Evolutionary conservation across 2,888 invertebrate species (phyloP), one percentile per base, ranked within the genome.

Genomic region (Caenorhabditis doughertyi): DNA sequence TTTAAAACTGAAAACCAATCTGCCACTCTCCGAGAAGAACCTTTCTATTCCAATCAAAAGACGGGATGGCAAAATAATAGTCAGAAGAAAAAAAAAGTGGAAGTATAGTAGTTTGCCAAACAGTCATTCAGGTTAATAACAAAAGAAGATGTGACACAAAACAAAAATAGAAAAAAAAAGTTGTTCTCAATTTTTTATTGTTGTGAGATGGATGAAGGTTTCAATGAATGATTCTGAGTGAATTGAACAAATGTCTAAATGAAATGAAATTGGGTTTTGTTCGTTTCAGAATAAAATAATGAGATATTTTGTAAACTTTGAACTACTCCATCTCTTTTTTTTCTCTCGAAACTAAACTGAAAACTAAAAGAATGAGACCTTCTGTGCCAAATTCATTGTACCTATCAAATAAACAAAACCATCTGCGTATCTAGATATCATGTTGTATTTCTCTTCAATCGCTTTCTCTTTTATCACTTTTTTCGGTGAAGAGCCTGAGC

Each of bases 401-500:
- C n/a, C 55, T 25, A 72, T 72, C 73, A 55, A 73, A 64, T 55
- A 73, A 64, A 73, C 64, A 73, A 39, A 35, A 44, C 1, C 7
- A 29, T 62, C 55, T 62, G 53, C 27, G 62, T 29, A 27, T 72
- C 27, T 51, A 8, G 4, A 25, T 25, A 73, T 73, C 64, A 42
- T 51, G 32, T 32, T 44, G 44, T 65, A 32, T 32, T 58, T 56
- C 9, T 21, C n/a, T n/a, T n/a, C 13, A 49, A 51, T 35, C 47
- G 27, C 27, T 49, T 29, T 65, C 32, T 67, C 39, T 76, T 76
- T 68, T 76, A 76, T 76, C 76, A 76, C 76, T 68, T 76, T 64
- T 73, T 76, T 67, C 68, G 67, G 68, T 76, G 76, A 76, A 76
- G 76, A 68, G 76, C 39, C 51, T 49, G 58, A 58, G 67, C 65